Base-by-base conservation (phyloP, 37 sponge, comb jelly and placozoan species). In the Tethya wilhelma region DNA sequence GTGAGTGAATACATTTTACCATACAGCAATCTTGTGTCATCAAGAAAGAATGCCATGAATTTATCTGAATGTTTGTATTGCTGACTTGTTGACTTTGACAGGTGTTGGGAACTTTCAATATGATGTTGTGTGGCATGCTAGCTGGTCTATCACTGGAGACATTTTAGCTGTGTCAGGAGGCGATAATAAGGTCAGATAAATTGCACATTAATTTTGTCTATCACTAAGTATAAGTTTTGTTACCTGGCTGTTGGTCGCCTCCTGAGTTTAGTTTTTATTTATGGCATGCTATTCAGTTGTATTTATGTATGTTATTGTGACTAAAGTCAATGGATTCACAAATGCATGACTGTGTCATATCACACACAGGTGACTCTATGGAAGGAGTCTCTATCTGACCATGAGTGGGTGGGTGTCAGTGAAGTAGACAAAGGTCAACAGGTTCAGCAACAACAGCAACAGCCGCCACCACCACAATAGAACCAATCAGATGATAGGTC, bases 151-250 rank as follows among this genome's bases (percentile, higher is more conserved):
- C 64, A 98, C 94, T 41, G 98, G 98, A 14, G 90, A 98, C 70
- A 96, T 98, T 29, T 85, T 98, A 28, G 98, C 98, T 17, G 90
- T 98, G 22, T 96, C 96, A 0, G 91, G 92, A 20, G 96, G 94
- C 26, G 98, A 98, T 69, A 96, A 98, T 70, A 98, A 98, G 82
- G 98, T 98, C n/a, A n/a, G n/a, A n/a, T n/a, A n/a, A n/a, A n/a
- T n/a, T n/a, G n/a, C n/a, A n/a, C n/a, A n/a, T n/a, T n/a, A n/a
- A n/a, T n/a, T n/a, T 6, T 4, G 87, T 59, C 20, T 59, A 8
- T 34, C n/a, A 20, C 14, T 40, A 49, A 49, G n/a, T 12, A 17
- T 12, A 69, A 34, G 22, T 69, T 26, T 69, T 34, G 20, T 9
- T 17, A 20, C 26, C 37, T 6, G 9, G 7, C 38, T 40, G 6